Base-by-base conservation (phyloP, 1,140 invertebrate species). In the Cyphomyrmex costatus region DNA sequence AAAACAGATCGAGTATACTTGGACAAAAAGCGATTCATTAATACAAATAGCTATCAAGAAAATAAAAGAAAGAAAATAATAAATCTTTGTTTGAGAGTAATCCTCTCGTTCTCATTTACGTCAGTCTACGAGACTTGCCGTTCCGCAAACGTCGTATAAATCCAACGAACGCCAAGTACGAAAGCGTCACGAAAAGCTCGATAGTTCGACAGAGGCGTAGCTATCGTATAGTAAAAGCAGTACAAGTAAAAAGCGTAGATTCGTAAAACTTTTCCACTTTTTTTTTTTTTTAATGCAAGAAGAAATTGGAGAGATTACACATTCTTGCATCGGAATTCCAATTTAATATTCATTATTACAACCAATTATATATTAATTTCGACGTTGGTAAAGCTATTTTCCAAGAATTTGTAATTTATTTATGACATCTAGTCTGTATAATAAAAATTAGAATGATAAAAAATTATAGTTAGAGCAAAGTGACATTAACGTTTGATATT, bases 71-170 rank as follows among this genome's bases (percentile, higher is more conserved):
- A 65, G 24, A 3, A 49, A 78, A 78, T 77, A 46, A 78, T 65
- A 65, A 78, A 78, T 65, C 36, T 78, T 78, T 65, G 42, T 78
- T 65, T 19, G 19, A 21, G 60, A 21, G 60, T 60, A 46, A 78
- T 65, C 24, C 21, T 65, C 58, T 46, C 58, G 36, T 78, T 66
- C 76, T 78, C 76, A 65, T 78, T 78, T 78, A 65, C 24, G 76
- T 78, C 76, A 78, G 49, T 78, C 76, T 78, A 21, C 7, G 4
- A 61, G 33, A 46, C 30, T 78, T 65, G 53, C 76, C n/a, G 19
- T 78, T 30, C 36, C 58, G 60, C 76, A 78, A 66, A 78, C 6
- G 60, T 65, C 76, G 24, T 65, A 63, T 65, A 78, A 78, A 78
- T 78, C 76, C 33, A 78, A 12, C 60, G 42, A 30, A 42, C 36